Percentiles rank a stretch among this genome's conserved stretches.
Evolutionary conservation across 2,888 invertebrate species (phyloP).

Genomic region (Xanthostigma xanthostigma): DNA sequence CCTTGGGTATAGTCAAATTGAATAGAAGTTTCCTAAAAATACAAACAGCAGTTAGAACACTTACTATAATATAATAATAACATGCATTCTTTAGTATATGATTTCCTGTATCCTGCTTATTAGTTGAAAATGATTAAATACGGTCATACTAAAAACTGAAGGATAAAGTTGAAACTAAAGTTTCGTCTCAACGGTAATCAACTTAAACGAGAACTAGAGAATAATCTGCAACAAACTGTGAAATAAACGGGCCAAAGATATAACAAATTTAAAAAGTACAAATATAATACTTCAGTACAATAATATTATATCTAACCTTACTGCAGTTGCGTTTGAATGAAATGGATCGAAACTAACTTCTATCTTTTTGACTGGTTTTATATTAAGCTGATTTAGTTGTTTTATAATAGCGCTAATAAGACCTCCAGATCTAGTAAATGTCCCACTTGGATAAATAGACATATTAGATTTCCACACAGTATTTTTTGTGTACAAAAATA

Average conservation of each 20-base stretch:
- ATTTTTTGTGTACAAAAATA: too few species aligned
- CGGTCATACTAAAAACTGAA: too few species aligned
- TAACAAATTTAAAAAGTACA: background rate
- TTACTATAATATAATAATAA: constrained; percentile 18
- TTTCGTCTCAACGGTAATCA: too few species aligned
- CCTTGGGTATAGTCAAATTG: constrained; percentile 48
- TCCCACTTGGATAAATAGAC: constrained; percentile 62
- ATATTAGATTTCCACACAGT: constrained; percentile 29
- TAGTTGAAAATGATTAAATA: too few species aligned
- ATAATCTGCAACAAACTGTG: too few species aligned
- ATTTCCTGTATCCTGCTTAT: constrained; percentile 2
- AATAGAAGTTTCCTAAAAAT: constrained; percentile 53
- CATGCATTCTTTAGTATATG: constrained; percentile 8
- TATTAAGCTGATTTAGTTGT: constrained; percentile 53
- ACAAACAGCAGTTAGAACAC: constrained; percentile 10
- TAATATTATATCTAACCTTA: constrained; percentile 27
- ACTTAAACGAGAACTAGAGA: too few species aligned
- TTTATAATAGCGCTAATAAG: constrained; percentile 56
- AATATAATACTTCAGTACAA: constrained; percentile 1
- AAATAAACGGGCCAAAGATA: too few species aligned
- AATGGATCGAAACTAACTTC: constrained; percentile 77
- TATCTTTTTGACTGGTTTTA: constrained; percentile 65
- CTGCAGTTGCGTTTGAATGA: constrained; percentile 46
- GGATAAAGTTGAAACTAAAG: too few species aligned
- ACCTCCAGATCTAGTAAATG: constrained; percentile 48